Base-by-base conservation (phyloP, 1,140 invertebrate species). In the Scaptomyza graminum region DNA sequence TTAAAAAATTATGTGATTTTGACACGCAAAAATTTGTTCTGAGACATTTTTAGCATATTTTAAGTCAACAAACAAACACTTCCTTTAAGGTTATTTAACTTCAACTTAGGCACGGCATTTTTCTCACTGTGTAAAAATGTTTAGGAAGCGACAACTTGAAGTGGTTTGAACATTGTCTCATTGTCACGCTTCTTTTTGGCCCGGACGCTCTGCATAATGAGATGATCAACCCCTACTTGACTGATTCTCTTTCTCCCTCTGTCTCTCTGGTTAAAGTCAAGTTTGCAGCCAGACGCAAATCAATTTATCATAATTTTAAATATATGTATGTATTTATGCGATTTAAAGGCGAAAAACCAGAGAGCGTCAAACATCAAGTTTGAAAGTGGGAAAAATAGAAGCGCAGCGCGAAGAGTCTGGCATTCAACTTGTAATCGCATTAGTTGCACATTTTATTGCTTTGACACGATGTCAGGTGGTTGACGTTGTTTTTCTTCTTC, bases 371-470 rank as follows among this genome's bases (percentile, higher is more conserved):
- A 12, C 6, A 31, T 7, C 5, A 31, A 4, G 28, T 31, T 31
- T 5, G 28, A 4, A 4, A 31, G 28, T 6, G 28, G 7, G 28
- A 1, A 7, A 31, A 7, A 5, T 5, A 9, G 52, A 18, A 18
- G 15, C 25, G 43, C 12, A 28, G 37, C 31, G 31, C 39, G 22
- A 55, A 31, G 28, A 44, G 13, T 52, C 18, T 8, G 41, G 5
- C 11, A 18, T 49, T 57, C 12, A 34, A 39, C 22, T 74, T 77
- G 83, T 87, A 87, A 87, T 87, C 82, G 83, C 76, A 87, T 87
- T 87, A 87, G 83, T 79, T 88, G 82, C 82, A 87, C 83, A 82
- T 88, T 88, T 87, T 78, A 85, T 88, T 78, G 67, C 64, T 61
- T 65, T 70, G 64, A 77, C 72, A 72, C 43, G 65, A 51, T 57